Evolutionary conservation across 2,888 invertebrate genomes (phyloP).

Genomic region (Muschampia plurimacula): DNA sequence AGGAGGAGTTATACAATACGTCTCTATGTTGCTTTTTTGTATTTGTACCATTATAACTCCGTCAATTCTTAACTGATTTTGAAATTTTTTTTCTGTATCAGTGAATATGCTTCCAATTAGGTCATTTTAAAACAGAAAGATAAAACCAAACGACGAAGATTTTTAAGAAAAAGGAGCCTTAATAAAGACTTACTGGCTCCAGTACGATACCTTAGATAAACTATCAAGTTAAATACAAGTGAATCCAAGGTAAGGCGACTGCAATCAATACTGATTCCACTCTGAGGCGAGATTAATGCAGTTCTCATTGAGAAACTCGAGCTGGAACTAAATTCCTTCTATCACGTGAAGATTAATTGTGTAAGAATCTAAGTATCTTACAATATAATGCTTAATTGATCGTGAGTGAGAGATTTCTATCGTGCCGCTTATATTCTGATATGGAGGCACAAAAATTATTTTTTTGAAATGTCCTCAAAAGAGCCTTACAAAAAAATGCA

Average conservation of each 20-base stretch:
- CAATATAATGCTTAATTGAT: conserved; percentile 22
- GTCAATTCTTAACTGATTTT: too few species aligned
- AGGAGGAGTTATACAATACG: too few species aligned
- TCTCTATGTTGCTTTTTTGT: too few species aligned
- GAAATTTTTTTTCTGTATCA: too few species aligned
- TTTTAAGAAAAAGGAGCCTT: background rate
- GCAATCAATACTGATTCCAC: conserved; percentile 36
- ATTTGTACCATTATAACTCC: too few species aligned
- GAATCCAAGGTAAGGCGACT: conserved; percentile 28
- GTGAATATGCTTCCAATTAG: too few species aligned
- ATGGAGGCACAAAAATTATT: too few species aligned
- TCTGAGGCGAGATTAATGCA: conserved; percentile 34
- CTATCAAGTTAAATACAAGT: conserved; percentile 29
- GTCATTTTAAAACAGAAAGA: too few species aligned
- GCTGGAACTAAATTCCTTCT: conserved; percentile 30
- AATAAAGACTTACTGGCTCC: background rate
- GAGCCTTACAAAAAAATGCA: too few species aligned
- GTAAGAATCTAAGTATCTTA: conserved; percentile 25
- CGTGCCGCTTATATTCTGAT: background rate
- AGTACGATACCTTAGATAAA: conserved; percentile 4
- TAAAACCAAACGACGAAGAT: too few species aligned
- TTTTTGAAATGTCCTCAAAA: too few species aligned
- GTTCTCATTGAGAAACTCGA: conserved; percentile 25
- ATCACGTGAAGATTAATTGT: conserved; percentile 33
- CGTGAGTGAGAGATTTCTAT: conserved; percentile 7